Base-by-base conservation (phyloP, 2,888 invertebrate species). In the Sinelater perroti region DNA sequence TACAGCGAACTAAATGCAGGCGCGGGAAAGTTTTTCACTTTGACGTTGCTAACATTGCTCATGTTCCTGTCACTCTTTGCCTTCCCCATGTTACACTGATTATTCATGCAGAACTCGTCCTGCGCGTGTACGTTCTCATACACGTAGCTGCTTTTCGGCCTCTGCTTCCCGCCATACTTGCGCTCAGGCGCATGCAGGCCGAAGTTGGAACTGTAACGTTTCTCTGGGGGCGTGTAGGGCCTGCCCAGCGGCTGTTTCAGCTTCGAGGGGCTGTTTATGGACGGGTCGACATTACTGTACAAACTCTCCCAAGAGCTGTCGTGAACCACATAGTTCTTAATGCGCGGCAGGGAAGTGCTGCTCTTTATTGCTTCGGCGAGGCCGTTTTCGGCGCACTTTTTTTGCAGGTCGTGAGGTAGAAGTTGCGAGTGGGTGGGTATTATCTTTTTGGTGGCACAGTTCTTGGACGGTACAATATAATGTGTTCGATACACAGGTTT, bases 1-100 rank as follows among this genome's bases (percentile, higher is more conserved):
- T 78, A 79, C 67, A 75, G 71, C 38, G 70, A 72, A 69, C 72
- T 78, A 66, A 76, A 79, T 54, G 77, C 75, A 1, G 76, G 75
- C 45, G 67, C 72, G 0, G 79, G 79, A 65, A 77, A 78, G 53
- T 74, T 73, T 30, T 69, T 71, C 8, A 76, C 75, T 63, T 72
- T 74, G 26, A 75, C 72, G 64, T 75, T 74, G 26, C 68, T 64
- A 31, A 66, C 60, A 49, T 64, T 62, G 60, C 68, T 68, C 45
- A 70, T 58, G 49, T 52, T 65, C 46, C 62, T 61, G 50, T 72
- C 72, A 50, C 67, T 70, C 49, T 63, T 69, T 18, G 54, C 50
- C 45, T 60, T 61, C 18, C 60, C 58, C 53, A 56, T 60, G 42
- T 65, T 61, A 47, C 63, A 64, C 36, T 67, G 62, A 52, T 65